Conservation (phyloP, 1,140 invertebrate genomes). For the Kradibia gibbosae region DNA sequence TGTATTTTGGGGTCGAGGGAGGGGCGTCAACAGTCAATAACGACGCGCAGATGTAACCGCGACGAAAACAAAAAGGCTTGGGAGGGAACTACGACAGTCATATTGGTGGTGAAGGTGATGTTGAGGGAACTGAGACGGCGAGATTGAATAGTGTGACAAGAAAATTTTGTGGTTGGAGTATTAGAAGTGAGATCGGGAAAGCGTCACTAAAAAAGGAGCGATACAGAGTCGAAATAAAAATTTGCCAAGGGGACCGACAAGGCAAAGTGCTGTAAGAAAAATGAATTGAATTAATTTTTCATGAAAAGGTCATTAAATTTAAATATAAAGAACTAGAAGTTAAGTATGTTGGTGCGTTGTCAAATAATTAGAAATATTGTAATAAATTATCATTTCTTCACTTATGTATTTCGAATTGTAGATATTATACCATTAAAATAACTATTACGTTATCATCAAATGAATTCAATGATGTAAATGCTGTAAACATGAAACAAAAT, state of each 20-base stretch:
- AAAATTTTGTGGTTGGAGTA: background rate
- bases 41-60: no score
- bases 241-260: background rate
- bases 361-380: no score
- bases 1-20: background rate
- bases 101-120: no score
- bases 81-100: no score
- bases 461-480: no score
- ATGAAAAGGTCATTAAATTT: constrained; percentile 31
- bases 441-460: no score
- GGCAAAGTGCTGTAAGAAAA: constrained; percentile 4
- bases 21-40: background rate
- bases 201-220: constrained; percentile 8
- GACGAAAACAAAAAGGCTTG: background rate
- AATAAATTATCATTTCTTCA: no score
- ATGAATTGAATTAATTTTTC: constrained; percentile 41
- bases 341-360: background rate
- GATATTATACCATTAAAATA: no score
- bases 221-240: constrained; percentile 23
- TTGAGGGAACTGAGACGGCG: no score
- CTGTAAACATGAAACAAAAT: no score
- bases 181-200: background rate
- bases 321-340: background rate
- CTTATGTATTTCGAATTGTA: no score
- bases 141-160: constrained; percentile 1